Evolutionary conservation across 2,797 vertebrate species (phyloP).

Genomic region (Antennarius maculatus): DNA sequence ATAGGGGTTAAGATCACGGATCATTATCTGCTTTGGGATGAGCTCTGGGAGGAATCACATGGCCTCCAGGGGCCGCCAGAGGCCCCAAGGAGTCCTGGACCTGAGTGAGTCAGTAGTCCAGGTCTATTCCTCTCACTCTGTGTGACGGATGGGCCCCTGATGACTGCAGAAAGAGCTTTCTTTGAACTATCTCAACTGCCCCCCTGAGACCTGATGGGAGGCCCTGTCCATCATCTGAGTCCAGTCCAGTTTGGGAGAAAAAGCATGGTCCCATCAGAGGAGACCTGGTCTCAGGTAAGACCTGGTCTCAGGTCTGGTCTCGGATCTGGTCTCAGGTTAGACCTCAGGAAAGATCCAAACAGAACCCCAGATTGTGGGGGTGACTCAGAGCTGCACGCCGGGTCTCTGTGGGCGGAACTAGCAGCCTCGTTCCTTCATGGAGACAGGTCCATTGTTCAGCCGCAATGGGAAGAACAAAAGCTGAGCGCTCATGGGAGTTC

Average conservation of each 20-base stretch:
- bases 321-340: no score
- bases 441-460: conserved; percentile 79
- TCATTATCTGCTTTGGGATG: conserved; percentile 72
- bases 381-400: no score
- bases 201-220: neutral
- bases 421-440: conserved; percentile 73
- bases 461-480: conserved; percentile 72
- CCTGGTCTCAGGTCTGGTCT: no score
- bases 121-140: conserved; percentile 71
- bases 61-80: conserved; percentile 43
- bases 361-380: no score
- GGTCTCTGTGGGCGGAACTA: conserved; percentile 9
- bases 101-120: conserved; percentile 76
- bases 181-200: conserved; percentile 5
- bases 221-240: conserved; percentile 2
- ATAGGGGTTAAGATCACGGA: conserved; percentile 64
- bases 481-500: conserved; percentile 70
- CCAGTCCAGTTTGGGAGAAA: no score
- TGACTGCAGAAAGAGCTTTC: conserved; percentile 45
- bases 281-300: no score
- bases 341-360: no score
- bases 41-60: conserved; percentile 12
- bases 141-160: conserved; percentile 50
- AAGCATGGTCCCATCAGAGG: no score
- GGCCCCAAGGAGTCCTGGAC: conserved; percentile 44